These are phyloP conservation scores for Alitta virens DNA, from an alignment of 2,888 invertebrate genomes.

Conservation along the genomic window DNA sequence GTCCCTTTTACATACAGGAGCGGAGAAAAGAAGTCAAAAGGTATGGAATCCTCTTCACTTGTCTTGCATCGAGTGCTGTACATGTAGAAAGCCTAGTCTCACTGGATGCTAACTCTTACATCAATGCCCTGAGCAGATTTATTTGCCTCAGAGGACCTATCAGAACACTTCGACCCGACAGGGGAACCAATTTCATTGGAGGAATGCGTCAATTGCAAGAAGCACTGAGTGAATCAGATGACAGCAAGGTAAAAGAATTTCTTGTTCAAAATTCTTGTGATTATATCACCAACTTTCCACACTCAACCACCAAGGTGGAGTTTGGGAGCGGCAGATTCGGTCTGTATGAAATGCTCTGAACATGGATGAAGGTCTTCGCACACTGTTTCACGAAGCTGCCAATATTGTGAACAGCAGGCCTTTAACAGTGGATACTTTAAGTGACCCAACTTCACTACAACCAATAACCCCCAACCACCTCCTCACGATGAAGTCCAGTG, in stretches of 20 bases:
- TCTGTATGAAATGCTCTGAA: no score
- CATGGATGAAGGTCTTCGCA: no score
- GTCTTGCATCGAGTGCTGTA: slow-evolving; percentile 2
- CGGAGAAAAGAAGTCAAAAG: slow-evolving; percentile 33
- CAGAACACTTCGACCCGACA: not conserved
- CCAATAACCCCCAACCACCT: no score
- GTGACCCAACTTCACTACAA: no score
- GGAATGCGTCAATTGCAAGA: slow-evolving; percentile 8
- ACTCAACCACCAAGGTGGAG: slow-evolving; percentile 34
- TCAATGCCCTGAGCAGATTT: slow-evolving; percentile 1
- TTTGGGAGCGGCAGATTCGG: slow-evolving; percentile 37
- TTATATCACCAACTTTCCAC: slow-evolving; percentile 29
- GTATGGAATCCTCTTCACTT: slow-evolving; percentile 32
- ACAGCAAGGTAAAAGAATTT: not conserved
- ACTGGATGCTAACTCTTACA: slow-evolving; percentile 2
- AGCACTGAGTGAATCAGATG: slow-evolving; percentile 6
- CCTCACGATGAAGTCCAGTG: no score
- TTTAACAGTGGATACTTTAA: no score
- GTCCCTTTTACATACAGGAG: no score
- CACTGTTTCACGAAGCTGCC: no score
- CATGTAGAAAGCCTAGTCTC: slow-evolving; percentile 5
- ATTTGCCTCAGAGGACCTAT: not conserved
- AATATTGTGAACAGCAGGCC: no score
- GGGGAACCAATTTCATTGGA: slow-evolving; percentile 17
- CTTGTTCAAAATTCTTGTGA: slow-evolving; percentile 6